These are phyloP conservation scores for Hiodon tergisus DNA, from an alignment of 2,113 vertebrate species.

Conservation along the genomic window DNA sequence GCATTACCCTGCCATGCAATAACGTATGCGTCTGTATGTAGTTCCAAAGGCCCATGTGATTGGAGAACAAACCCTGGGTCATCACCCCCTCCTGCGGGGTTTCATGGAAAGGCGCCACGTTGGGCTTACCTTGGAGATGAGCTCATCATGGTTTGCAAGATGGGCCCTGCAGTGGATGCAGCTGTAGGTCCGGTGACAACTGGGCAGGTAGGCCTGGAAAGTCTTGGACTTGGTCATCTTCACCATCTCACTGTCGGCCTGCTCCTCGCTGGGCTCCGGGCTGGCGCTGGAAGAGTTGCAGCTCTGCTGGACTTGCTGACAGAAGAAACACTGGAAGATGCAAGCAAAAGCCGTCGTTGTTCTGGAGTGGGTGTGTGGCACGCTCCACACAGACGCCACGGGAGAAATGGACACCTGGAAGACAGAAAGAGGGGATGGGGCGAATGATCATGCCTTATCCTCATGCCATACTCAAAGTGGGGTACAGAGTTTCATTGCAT, in stretches of 20 bases:
- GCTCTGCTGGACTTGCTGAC: slow-evolving; percentile 89
- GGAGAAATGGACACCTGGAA: slow-evolving; percentile 79
- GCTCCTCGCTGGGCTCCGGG: slow-evolving; percentile 77
- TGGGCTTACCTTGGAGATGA: slow-evolving; percentile 67
- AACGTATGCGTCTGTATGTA: neutral
- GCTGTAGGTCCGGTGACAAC: slow-evolving; percentile 95
- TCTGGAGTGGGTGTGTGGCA: slow-evolving; percentile 82
- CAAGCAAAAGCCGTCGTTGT: slow-evolving; percentile 94
- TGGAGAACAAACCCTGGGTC: too few species aligned
- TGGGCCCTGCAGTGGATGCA: slow-evolving; percentile 98
- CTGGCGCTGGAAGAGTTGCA: slow-evolving; percentile 76
- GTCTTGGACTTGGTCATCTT: slow-evolving; percentile 99
- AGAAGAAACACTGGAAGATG: slow-evolving; percentile 90
- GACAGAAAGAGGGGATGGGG: slow-evolving; percentile 14
- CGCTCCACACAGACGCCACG: slow-evolving; percentile 82
- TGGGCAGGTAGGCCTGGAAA: slow-evolving; percentile 96
- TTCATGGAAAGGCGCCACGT: neutral
- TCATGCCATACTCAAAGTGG: too few species aligned
- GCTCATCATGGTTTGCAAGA: slow-evolving; percentile 95
- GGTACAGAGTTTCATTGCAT: too few species aligned
- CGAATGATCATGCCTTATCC: neutral
- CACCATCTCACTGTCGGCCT: slow-evolving; percentile 84
- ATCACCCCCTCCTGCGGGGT: neutral
- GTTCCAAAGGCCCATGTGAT: too few species aligned
- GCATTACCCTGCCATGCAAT: neutral